These are phyloP conservation scores for Characodon lateralis DNA, from an alignment of 2,797 vertebrate species.

Conservation along the genomic window DNA sequence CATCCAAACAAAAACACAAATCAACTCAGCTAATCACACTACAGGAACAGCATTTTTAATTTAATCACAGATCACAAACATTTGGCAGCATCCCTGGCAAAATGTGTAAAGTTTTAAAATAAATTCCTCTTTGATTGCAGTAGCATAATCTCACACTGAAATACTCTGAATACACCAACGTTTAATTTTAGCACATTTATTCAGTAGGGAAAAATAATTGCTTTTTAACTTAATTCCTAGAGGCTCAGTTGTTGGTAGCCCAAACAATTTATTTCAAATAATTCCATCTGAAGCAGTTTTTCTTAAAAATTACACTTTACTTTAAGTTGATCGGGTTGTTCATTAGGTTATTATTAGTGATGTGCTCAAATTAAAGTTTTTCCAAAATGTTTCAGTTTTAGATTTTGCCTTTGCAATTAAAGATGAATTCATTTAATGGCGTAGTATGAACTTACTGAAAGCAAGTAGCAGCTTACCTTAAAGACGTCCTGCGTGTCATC, in stretches of 20 bases:
- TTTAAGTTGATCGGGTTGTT: neutral
- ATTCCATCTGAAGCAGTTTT: neutral
- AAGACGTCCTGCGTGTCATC: slow-evolving; percentile 95
- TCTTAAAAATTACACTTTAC: neutral
- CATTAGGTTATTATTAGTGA: neutral
- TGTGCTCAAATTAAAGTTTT: too few species aligned
- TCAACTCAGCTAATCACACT: slow-evolving; percentile 35
- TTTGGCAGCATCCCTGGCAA: neutral
- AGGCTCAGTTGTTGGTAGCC: neutral
- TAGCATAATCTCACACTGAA: neutral
- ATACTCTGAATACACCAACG: neutral
- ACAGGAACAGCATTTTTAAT: neutral
- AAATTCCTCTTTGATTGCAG: neutral
- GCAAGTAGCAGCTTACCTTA: slow-evolving; percentile 82
- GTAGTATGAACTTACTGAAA: neutral
- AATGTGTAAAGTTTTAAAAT: neutral
- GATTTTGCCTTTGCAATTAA: too few species aligned
- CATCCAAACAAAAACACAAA: slow-evolving; percentile 19
- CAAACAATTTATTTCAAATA: neutral
- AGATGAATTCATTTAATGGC: too few species aligned
- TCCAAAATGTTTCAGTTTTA: too few species aligned
- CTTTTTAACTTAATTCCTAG: neutral
- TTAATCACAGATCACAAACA: neutral
- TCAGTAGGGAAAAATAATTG: neutral
- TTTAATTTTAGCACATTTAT: neutral